Percentiles rank a stretch among this genome's conserved stretches.
phyloP scores from a whole-genome alignment of 2,113 vertebrate species.

The Patagioenas fasciata region DNA sequence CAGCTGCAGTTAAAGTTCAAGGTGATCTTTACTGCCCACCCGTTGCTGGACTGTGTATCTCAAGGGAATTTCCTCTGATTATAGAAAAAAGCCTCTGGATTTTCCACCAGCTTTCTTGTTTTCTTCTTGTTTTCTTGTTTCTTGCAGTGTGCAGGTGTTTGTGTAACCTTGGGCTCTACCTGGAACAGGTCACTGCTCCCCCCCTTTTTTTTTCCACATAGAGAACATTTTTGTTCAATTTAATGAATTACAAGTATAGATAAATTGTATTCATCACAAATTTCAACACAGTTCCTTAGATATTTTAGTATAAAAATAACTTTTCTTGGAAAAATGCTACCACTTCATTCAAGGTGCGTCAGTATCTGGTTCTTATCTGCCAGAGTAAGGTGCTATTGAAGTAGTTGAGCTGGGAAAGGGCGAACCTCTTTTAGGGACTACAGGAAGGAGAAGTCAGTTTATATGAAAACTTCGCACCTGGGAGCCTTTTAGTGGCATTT shows the following conservation, averaged over 20 bases:
- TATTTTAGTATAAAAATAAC: not conserved
- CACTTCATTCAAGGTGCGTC: not conserved
- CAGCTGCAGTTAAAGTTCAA: not conserved
- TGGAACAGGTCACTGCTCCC: not conserved
- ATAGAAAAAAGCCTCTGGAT: not conserved
- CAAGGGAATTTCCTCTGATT: not conserved
- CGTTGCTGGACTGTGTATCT: not conserved
- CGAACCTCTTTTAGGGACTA: not conserved
- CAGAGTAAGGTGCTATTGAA: not conserved
- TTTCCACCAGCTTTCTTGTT: not conserved
- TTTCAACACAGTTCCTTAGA: not conserved
- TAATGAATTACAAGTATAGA: not conserved
- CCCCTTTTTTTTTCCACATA: not conserved
- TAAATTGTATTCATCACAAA: not conserved
- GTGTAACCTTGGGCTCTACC: constrained; percentile 4
- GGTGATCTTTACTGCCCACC: not conserved
- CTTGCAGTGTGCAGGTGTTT: not conserved
- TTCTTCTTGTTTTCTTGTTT: not conserved
- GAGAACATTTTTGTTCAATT: not conserved
- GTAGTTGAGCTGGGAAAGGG: not conserved
- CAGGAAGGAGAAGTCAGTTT: not conserved
- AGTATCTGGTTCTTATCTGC: not conserved
- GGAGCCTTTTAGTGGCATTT: not conserved
- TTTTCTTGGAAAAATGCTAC: not conserved
- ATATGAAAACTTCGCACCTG: fast-evolving